Evolutionary conservation across 2,797 vertebrate genomes (phyloP).

Genomic region (Octomys mimax): DNA sequence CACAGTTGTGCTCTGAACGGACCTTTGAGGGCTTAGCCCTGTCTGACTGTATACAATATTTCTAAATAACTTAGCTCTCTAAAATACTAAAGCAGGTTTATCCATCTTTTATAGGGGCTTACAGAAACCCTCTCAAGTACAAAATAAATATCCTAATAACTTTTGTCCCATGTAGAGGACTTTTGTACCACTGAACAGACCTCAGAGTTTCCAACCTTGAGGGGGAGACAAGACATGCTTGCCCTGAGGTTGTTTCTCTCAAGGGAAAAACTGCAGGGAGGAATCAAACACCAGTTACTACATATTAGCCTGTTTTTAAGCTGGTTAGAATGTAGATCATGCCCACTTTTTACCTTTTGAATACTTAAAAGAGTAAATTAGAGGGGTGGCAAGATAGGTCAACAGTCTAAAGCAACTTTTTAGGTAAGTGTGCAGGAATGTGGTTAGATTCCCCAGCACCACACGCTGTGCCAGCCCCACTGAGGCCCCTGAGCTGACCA

Average conservation of each 20-base stretch:
- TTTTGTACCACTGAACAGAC: neutral
- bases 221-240: neutral
- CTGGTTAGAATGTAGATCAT: neutral
- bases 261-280: neutral
- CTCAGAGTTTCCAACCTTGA: neutral
- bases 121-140: neutral
- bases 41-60: too few species aligned
- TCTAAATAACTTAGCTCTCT: too few species aligned
- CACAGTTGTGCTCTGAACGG: too few species aligned
- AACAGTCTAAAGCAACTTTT: too few species aligned
- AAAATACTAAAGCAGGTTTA: neutral
- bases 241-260: neutral
- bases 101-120: slow-evolving; percentile 13
- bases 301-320: neutral
- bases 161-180: neutral
- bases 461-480: too few species aligned
- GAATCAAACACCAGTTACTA: neutral
- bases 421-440: too few species aligned
- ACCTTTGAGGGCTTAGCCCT: too few species aligned
- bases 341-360: neutral
- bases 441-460: too few species aligned
- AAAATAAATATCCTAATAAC: neutral
- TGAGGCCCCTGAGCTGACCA: too few species aligned
- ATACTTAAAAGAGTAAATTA: neutral
- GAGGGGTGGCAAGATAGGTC: too few species aligned